Evolutionary conservation across 1,140 invertebrate species (phyloP), one percentile per base, ranked within the genome.

Genomic region (Calliopsis andreniformis): DNA sequence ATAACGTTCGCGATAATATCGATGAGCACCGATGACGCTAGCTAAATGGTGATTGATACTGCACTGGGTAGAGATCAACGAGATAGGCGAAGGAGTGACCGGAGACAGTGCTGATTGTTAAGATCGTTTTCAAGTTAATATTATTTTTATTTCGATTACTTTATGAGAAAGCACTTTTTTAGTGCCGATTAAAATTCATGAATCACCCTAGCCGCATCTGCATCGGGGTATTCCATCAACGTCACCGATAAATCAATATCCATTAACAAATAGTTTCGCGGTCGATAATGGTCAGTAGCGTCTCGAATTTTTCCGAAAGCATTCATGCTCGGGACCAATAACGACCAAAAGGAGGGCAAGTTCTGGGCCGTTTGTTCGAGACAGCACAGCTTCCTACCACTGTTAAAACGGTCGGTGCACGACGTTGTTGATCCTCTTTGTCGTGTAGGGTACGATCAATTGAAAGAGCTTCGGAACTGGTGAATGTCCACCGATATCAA

Each of bases 401-500:
- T 59, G 59, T 55, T 75, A 55, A 25, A 49, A 25, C 39, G 28
- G 16, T 53, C 39, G 73, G 28, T 76, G n/a, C 14, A 10, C 82
- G 78, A 77, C 66, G 68, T 83, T 66, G 81, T 59, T 73, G 82
- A 84, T 80, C 78, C 82, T 77, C 75, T 77, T 84, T 84, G 82
- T 83, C 67, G 72, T 71, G 56, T 45, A 39, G 80, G 35, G 53
- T 28, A 80, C 67, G 62, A 83, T 83, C 82, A 73, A 84, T 84
- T 83, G 81, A 84, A 80, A 80, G 81, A 83, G 59, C 63, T n/a
- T 68, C 43, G 30, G 69, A 45, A 59, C 58, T 71, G 68, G 51
- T 61, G 82, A 84, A 83, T 83, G 82, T 84, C 82, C 82, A 84
- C 81, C 81, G 82, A 84, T 84, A 84, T 84, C 82, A 84, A 77